Base-by-base conservation (phyloP, 1,140 invertebrate genomes). In the Calycopis cecrops region DNA sequence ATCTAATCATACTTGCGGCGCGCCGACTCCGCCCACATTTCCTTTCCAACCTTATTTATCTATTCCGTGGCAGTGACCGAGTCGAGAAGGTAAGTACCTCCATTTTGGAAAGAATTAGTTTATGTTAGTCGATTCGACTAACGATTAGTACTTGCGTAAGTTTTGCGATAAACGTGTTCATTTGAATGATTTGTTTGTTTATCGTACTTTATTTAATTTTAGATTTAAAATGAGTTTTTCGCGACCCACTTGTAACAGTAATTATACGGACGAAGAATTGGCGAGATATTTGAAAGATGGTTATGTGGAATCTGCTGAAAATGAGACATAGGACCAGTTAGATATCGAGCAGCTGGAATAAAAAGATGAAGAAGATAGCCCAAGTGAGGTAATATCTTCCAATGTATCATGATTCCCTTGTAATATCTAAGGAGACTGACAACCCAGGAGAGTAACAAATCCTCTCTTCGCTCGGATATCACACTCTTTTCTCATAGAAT, bases 81-180 rank as follows among this genome's bases (percentile, higher is more conserved):
- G n/a, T n/a, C n/a, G n/a, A n/a, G n/a, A n/a, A 16, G 11, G 4
- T 40, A n/a, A n/a, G 40, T 44, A 14, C 12, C 7, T 6, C 12
- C 40, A 44, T 44, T 44, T 44, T 44, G 40, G 40, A 11, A 14
- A 44, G 7, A 44, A 44, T 44, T 44, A 6, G 12, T 44, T 44
- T 7, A 10, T 44, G 40, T 12, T 44, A 44, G 40, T 44, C 40
- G 40, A 44, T 44, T 10, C 17, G 40, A 44, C 2, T 44, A 12
- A 44, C 2, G 40, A 44, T 44, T 44, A 44, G 40, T 44, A 44
- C 12, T 44, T 44, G 12, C 12, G 40, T 44, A 44, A 44, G 4
- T 44, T 44, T 44, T 44, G 40, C 40, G 12, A 44, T 44, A 44
- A 9, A 44, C 4, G 12, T 44, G 12, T 44, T 44, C 12, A 14